A percentile compares a stretch with the other conserved stretches of the same genome.
Conservation (phyloP, 2,888 invertebrate species). For the Polyommatus icarus region DNA sequence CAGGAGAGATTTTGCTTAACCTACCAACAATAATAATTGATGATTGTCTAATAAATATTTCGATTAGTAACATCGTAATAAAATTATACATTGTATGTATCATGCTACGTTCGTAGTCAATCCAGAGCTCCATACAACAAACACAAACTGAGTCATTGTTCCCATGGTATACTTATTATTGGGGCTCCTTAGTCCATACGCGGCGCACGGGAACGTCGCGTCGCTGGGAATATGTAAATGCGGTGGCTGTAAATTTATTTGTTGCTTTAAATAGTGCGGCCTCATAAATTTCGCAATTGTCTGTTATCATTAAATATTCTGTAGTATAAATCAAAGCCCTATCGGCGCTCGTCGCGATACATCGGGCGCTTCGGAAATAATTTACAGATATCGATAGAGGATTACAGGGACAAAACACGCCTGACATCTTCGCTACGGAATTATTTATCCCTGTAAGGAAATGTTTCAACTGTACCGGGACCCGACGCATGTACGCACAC, state of each 20-base stretch:
- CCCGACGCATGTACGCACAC: not conserved
- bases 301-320: constrained; percentile 75
- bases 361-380: constrained; percentile 67
- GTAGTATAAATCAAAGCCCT: constrained; percentile 75
- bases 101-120: not conserved
- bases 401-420: constrained; percentile 50
- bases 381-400: constrained; percentile 66
- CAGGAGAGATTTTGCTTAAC: not conserved
- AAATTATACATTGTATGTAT: not conserved
- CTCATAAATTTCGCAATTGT: constrained; percentile 78
- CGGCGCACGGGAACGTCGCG: constrained; percentile 66
- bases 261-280: constrained; percentile 62
- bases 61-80: not conserved
- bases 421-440: constrained; percentile 45
- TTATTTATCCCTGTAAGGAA: constrained; percentile 43
- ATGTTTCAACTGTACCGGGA: constrained; percentile 39
- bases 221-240: constrained; percentile 61
- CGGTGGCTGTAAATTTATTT: constrained; percentile 73
- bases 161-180: constrained; percentile 12
- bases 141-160: not conserved
- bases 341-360: constrained; percentile 67
- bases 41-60: not conserved
- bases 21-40: not conserved
- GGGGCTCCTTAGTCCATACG: constrained; percentile 39
- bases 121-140: constrained; percentile 1